These are phyloP conservation scores for Aphidius gifuensis DNA, from an alignment of 1,140 invertebrate genomes.

Conservation along the genomic window DNA sequence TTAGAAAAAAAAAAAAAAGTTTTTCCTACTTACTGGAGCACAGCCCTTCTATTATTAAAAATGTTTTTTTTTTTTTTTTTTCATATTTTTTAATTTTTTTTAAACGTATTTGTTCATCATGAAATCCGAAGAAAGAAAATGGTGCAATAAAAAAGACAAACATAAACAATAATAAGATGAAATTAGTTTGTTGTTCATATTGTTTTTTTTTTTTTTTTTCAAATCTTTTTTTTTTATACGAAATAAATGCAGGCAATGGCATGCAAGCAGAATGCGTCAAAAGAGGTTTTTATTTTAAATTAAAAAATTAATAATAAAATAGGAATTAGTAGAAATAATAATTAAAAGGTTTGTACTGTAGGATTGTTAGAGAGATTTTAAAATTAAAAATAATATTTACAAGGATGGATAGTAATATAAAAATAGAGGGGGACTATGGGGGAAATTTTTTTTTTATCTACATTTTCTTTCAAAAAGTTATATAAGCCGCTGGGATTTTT, in stretches of 20 bases:
- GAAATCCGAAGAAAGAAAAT: conserved; percentile 68
- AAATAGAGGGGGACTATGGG: not conserved
- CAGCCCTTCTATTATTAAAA: conserved; percentile 60
- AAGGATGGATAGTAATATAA: not conserved
- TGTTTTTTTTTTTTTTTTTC: conserved; percentile 26
- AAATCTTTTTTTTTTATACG: conserved; percentile 26
- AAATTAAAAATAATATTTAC: conserved; percentile 7
- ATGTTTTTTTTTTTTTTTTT: conserved; percentile 48
- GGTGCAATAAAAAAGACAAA: conserved; percentile 71
- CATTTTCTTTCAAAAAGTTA: conserved; percentile 5
- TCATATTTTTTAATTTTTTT: conserved; percentile 55
- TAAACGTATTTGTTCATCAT: conserved; percentile 52
- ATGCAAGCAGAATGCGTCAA: conserved; percentile 46
- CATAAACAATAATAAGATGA: conserved; percentile 65
- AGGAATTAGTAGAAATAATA: conserved; percentile 2
- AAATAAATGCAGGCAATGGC: conserved; percentile 35
- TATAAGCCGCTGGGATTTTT: conserved; percentile 18
- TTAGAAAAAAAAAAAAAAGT: conserved; percentile 28
- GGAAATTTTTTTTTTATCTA: not conserved
- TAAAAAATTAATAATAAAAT: not conserved
- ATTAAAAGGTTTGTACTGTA: not conserved
- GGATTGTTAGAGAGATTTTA: not conserved
- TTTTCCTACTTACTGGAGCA: conserved; percentile 76
- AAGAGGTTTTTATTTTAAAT: conserved; percentile 31
- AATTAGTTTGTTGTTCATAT: conserved; percentile 49